phyloP scores from a whole-genome alignment of 92 coral and sea anemone genomes.

The Ricordea florida region DNA sequence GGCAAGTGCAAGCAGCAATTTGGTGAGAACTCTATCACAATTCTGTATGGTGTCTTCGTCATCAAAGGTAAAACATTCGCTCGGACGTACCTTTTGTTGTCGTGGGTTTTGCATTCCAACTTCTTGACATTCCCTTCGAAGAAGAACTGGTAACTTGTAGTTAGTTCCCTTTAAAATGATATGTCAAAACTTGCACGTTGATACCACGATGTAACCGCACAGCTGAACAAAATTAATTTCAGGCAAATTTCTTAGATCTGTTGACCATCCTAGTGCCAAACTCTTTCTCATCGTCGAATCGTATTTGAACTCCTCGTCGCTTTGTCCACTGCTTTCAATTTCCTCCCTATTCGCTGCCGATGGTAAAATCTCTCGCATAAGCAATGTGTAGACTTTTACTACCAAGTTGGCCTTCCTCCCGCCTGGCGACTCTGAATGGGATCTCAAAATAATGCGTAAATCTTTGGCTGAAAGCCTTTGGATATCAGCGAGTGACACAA shows the following conservation, averaged over 20 bases:
- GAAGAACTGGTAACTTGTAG: conserved; percentile 40
- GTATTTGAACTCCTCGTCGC: conserved; percentile 6
- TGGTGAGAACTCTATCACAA: conserved; percentile 3
- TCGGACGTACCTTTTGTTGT: conserved; percentile 20
- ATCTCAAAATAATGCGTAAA: conserved; percentile 25
- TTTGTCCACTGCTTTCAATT: not conserved
- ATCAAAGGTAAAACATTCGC: conserved; percentile 21
- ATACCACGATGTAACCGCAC: conserved; percentile 21
- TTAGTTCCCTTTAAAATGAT: conserved; percentile 12
- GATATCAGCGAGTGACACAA: conserved; percentile 33
- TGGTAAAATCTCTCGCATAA: conserved; percentile 25
- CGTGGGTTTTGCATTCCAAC: conserved; percentile 18
- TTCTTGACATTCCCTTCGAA: conserved; percentile 22
- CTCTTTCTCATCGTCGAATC: conserved; percentile 9
- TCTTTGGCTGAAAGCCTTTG: conserved; percentile 30
- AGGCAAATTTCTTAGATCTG: conserved; percentile 30
- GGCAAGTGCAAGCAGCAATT: conserved; percentile 4
- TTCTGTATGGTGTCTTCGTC: not conserved
- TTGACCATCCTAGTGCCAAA: conserved; percentile 35
- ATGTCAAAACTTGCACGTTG: conserved; percentile 12
- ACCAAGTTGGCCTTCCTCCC: conserved; percentile 46
- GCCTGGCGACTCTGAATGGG: conserved; percentile 36
- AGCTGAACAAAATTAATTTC: no score
- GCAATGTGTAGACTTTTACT: conserved; percentile 26
- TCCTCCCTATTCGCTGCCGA: conserved; percentile 7